Evolutionary conservation across 2,888 invertebrate genomes (phyloP).

Genomic region (Drosophila neotestacea): DNA sequence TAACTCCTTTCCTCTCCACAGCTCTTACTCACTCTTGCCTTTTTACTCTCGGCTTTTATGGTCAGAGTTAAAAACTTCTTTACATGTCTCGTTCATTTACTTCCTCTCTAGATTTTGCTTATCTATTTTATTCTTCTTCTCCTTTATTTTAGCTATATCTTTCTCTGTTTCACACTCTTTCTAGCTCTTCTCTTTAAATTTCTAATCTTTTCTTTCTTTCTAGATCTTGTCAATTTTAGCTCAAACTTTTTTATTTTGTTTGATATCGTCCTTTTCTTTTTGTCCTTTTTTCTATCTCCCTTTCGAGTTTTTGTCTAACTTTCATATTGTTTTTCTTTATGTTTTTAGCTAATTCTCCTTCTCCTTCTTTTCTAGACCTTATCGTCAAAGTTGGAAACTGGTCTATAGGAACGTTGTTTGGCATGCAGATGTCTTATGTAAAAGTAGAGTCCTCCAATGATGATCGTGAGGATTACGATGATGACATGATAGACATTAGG

Average conservation of each 20-base stretch:
- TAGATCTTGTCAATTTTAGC: no score
- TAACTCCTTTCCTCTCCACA: no score
- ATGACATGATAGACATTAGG: slow-evolving; percentile 19
- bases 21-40: no score
- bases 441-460: slow-evolving; percentile 52
- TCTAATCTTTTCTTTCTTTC: no score
- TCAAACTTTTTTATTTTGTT: not conserved
- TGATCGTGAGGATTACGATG: slow-evolving; percentile 49
- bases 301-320: slow-evolving; percentile 4
- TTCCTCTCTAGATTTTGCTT: not conserved
- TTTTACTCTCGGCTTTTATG: no score
- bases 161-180: no score
- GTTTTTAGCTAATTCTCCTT: not conserved
- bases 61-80: not conserved
- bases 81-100: not conserved
- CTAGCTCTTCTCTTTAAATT: no score
- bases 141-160: no score
- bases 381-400: slow-evolving; percentile 83
- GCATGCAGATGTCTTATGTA: slow-evolving; percentile 75
- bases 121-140: not conserved
- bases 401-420: slow-evolving; percentile 84
- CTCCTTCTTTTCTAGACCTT: slow-evolving; percentile 69
- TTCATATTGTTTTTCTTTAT: not conserved
- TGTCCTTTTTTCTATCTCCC: not conserved
- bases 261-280: not conserved